These are phyloP conservation scores for Cephonodes hylas DNA, from an alignment of 2,888 invertebrate species.

Conservation along the genomic window DNA sequence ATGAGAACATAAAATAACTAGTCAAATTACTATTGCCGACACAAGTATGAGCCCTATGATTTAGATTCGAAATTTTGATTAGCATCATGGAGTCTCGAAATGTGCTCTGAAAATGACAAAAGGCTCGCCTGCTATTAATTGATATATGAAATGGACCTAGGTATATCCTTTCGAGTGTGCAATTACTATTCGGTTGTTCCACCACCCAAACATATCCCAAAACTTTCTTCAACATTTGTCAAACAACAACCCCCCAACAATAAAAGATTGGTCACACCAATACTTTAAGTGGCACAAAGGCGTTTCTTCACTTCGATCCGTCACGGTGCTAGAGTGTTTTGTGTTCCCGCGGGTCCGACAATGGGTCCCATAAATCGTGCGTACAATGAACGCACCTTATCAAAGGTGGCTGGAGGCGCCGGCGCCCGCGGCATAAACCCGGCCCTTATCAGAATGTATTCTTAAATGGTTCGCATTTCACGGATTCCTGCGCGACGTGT, in stretches of 20 bases:
- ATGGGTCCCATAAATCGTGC: conserved; percentile 11
- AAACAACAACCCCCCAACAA: neutral
- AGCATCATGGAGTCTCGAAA: too few relatives aligned
- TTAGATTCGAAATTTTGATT: too few relatives aligned
- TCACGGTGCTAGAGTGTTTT: conserved; percentile 2
- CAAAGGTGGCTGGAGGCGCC: conserved; percentile 41
- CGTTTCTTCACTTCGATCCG: neutral
- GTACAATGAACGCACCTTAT: conserved; percentile 30
- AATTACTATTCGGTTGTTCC: too few relatives aligned
- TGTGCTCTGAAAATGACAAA: too few relatives aligned
- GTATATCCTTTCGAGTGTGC: too few relatives aligned
- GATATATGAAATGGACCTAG: too few relatives aligned
- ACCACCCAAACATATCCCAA: too few relatives aligned
- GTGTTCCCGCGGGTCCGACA: conserved; percentile 5
- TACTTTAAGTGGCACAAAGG: neutral
- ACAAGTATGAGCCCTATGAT: too few relatives aligned
- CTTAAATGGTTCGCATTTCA: conserved; percentile 1
- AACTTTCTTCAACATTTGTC: neutral
- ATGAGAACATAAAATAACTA: too few relatives aligned
- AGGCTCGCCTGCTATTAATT: too few relatives aligned
- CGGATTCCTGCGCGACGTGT: neutral
- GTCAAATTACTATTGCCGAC: too few relatives aligned
- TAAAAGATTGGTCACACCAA: neutral
- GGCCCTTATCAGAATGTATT: conserved; percentile 1
- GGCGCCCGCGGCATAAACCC: conserved; percentile 51